A percentile compares a stretch with the other conserved stretches of the same genome.
Conservation (phyloP, 2,113 vertebrate species). For the Chloropsis cyanopogon region DNA sequence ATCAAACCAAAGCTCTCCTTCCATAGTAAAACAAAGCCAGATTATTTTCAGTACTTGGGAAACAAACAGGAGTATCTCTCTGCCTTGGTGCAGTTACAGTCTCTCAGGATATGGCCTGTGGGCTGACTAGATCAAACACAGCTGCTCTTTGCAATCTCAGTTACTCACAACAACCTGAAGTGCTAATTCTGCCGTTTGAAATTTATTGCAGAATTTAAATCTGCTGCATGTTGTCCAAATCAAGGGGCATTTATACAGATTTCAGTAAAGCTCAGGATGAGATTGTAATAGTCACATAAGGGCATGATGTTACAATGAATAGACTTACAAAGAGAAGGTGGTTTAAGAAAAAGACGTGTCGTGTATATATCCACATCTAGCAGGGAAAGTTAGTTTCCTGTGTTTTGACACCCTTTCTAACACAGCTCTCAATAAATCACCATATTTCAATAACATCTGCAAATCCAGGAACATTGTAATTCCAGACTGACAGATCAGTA, state of each 20-base stretch:
- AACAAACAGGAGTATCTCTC: neutral
- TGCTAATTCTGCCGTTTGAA: conserved; percentile 22
- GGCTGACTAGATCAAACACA: neutral
- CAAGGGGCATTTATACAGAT: neutral
- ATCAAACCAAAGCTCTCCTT: neutral
- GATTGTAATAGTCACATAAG: neutral
- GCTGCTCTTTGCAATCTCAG: neutral
- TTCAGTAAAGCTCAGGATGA: neutral
- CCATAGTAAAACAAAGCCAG: neutral
- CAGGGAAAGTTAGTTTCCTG: neutral
- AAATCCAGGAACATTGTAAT: conserved; percentile 25
- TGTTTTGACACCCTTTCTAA: conserved; percentile 22
- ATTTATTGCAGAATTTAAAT: conserved; percentile 29
- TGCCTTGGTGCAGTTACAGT: neutral
- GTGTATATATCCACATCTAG: neutral
- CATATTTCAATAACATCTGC: conserved; percentile 14
- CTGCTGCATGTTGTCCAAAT: conserved; percentile 9
- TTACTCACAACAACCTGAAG: neutral
- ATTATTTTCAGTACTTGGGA: neutral
- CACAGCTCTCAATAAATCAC: conserved; percentile 4
- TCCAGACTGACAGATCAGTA: conserved; percentile 25
- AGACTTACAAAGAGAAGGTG: conserved; percentile 4
- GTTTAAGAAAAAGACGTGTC: neutral
- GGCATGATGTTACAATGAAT: neutral
- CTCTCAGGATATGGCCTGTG: neutral